These are phyloP conservation scores for Bufo gargarizans DNA, from an alignment of 2,113 vertebrate genomes.

Conservation along the genomic window DNA sequence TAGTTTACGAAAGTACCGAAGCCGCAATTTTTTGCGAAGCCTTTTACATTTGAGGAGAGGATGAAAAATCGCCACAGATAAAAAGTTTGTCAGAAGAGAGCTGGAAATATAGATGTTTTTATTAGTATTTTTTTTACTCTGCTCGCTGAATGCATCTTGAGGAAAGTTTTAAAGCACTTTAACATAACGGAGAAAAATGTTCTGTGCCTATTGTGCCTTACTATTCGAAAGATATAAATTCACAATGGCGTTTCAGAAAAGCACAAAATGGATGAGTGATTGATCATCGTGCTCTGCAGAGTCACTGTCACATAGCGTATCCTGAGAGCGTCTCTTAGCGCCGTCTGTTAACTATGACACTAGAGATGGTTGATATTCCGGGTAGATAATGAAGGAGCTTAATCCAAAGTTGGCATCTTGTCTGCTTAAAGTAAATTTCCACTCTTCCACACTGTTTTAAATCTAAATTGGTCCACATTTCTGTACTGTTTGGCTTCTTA, in stretches of 20 bases:
- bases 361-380: background rate
- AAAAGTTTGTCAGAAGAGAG: conserved; percentile 28
- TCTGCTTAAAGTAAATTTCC: too few relatives aligned
- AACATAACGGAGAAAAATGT: conserved; percentile 43
- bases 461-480: too few relatives aligned
- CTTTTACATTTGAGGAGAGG: background rate
- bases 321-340: background rate
- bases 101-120: conserved; percentile 37
- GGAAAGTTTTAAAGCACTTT: conserved; percentile 45
- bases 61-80: conserved; percentile 34
- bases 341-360: conserved; percentile 7
- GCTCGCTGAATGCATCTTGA: background rate
- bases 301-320: background rate
- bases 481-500: too few relatives aligned
- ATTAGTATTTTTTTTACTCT: background rate
- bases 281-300: background rate
- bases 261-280: background rate
- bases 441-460: too few relatives aligned
- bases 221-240: conserved; percentile 10
- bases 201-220: background rate
- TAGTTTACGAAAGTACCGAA: conserved; percentile 21
- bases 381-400: background rate
- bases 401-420: background rate
- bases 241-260: background rate
- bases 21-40: conserved; percentile 1